Conservation (phyloP, 2,888 invertebrate genomes). For the Clostera curtula region DNA sequence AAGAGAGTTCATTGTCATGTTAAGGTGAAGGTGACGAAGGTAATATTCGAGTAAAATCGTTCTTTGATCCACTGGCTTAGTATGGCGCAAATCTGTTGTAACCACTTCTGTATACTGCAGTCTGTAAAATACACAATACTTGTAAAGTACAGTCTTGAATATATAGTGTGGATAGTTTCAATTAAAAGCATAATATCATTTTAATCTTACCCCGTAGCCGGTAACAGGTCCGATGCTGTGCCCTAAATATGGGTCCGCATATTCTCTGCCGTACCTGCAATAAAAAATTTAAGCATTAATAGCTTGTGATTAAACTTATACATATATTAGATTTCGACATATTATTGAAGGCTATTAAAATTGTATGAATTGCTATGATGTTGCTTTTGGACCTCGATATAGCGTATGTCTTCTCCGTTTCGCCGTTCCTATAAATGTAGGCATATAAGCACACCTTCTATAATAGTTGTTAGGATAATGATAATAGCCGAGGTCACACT, state of each 20-base stretch:
- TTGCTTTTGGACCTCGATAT: too few relatives aligned
- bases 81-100: conserved; percentile 97
- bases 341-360: too few relatives aligned
- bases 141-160: conserved; percentile 3
- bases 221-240: conserved; percentile 97
- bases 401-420: too few relatives aligned
- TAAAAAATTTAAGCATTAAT: conserved; percentile 3
- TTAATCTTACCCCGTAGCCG: conserved; percentile 91
- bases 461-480: too few relatives aligned
- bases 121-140: conserved; percentile 72
- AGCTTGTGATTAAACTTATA: too few relatives aligned
- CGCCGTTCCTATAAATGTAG: too few relatives aligned
- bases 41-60: conserved; percentile 65
- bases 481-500: too few relatives aligned
- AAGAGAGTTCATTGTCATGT: conserved; percentile 75
- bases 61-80: conserved; percentile 71
- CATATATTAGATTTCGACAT: too few relatives aligned
- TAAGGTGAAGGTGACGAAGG: conserved; percentile 56
- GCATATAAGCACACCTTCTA: too few relatives aligned
- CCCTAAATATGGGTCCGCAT: conserved; percentile 94
- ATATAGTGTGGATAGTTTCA: background rate
- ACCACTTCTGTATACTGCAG: conserved; percentile 94
- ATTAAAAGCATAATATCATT: conserved; percentile 1
- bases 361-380: too few relatives aligned
- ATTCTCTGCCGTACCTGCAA: conserved; percentile 89